A percentile compares a stretch with the other conserved stretches of the same genome.
Conservation (phyloP, 2,888 invertebrate genomes). For the Dendrolimus houi region DNA sequence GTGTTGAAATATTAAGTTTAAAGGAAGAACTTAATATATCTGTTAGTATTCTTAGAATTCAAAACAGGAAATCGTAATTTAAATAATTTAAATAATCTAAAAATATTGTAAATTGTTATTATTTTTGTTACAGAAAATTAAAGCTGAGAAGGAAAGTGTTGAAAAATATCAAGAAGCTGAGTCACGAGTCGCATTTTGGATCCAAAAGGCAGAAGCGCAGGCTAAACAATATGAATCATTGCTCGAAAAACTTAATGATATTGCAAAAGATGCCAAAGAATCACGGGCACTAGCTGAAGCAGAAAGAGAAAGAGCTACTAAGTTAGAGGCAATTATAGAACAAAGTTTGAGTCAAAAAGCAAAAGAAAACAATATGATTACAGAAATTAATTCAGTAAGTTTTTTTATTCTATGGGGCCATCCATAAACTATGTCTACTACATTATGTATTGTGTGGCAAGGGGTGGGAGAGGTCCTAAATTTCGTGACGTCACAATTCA, state of each 20-base stretch:
- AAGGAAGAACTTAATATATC: slow-evolving; percentile 62
- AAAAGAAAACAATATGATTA: slow-evolving; percentile 10
- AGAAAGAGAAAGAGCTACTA: slow-evolving; percentile 40
- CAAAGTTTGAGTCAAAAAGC: slow-evolving; percentile 25
- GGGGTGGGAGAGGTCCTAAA: too few species aligned
- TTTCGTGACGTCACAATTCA: too few species aligned
- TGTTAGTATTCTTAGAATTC: slow-evolving; percentile 26
- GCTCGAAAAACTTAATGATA: slow-evolving; percentile 50
- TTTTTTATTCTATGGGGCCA: too few species aligned
- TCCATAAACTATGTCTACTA: too few species aligned
- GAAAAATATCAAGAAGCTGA: slow-evolving; percentile 45
- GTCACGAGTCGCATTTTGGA: slow-evolving; percentile 47
- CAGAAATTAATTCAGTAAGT: not conserved
- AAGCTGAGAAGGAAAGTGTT: slow-evolving; percentile 31
- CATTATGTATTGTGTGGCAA: too few species aligned
- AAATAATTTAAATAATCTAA: too few species aligned
- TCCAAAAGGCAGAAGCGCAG: slow-evolving; percentile 48
- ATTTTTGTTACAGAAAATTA: slow-evolving; percentile 32
- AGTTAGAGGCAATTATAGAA: slow-evolving; percentile 43
- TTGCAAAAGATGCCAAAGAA: slow-evolving; percentile 47
- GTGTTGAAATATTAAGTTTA: slow-evolving; percentile 62
- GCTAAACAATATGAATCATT: slow-evolving; percentile 53
- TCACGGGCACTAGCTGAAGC: slow-evolving; percentile 43
- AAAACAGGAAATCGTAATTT: not conserved
- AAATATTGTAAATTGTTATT: not conserved